Conservation (phyloP, 2,797 vertebrate genomes). For the Poeciliopsis gracilis region DNA sequence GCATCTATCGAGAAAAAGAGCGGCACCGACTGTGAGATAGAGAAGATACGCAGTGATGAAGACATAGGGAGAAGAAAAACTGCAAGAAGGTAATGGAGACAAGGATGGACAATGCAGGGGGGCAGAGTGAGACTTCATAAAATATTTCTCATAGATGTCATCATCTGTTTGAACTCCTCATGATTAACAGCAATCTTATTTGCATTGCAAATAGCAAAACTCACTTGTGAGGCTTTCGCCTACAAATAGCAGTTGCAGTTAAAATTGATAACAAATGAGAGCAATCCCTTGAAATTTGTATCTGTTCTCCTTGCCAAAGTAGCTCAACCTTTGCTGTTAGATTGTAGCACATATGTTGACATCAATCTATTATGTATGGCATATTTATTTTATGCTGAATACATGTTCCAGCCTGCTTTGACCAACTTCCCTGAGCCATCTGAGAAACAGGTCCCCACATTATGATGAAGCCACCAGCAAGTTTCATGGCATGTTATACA, state of each 20-base stretch:
- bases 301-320: not conserved
- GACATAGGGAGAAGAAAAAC: constrained; percentile 30
- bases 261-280: not conserved
- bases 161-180: constrained; percentile 61
- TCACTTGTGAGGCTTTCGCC: constrained; percentile 21
- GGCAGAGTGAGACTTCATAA: constrained; percentile 23
- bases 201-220: constrained; percentile 51
- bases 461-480: not conserved
- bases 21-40: constrained; percentile 32
- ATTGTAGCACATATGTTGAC: not conserved
- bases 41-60: constrained; percentile 29
- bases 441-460: not conserved
- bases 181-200: constrained; percentile 59
- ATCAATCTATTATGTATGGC: not conserved
- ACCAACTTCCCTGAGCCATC: not conserved
- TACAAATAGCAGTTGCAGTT: constrained; percentile 5
- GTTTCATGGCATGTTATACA: too few relatives aligned
- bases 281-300: not conserved
- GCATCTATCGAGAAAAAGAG: constrained; percentile 50
- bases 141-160: constrained; percentile 67
- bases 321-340: not conserved
- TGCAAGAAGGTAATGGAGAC: constrained; percentile 13
- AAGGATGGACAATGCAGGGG: constrained; percentile 2
- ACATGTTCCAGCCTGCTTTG: not conserved
- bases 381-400: not conserved